Percentiles rank a stretch among this genome's conserved stretches.
Conservation (phyloP, 2,797 vertebrate species). For the Lutra lutra region DNA sequence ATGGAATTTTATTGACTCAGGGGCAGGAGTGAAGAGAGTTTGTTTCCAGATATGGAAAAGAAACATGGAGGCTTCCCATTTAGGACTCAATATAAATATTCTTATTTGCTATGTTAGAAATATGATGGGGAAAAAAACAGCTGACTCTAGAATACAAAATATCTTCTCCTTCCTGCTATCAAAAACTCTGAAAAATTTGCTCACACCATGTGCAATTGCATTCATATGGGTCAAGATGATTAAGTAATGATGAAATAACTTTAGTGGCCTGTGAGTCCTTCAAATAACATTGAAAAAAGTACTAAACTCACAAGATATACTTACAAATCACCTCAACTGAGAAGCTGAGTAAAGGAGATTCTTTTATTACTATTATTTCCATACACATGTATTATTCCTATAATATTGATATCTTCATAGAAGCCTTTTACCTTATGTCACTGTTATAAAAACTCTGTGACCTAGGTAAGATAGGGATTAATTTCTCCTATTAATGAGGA, state of each 20-base stretch:
- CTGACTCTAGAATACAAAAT: not conserved
- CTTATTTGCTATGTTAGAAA: constrained; percentile 2
- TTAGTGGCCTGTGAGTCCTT: not conserved
- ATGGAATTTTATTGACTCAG: not conserved
- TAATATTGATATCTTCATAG: not conserved
- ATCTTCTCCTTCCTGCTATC: not conserved
- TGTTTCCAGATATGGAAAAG: not conserved
- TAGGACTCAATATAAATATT: not conserved
- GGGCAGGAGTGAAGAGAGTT: not conserved
- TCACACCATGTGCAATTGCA: not conserved
- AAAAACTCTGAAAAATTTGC: not conserved
- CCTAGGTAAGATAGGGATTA: not conserved
- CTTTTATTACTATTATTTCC: not conserved
- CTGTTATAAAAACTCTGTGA: not conserved
- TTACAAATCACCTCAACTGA: not conserved
- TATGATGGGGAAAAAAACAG: not conserved
- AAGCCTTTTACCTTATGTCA: not conserved
- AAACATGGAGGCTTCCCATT: not conserved
- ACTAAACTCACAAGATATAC: not conserved
- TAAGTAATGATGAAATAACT: not conserved
- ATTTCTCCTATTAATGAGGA: not conserved
- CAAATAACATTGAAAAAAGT: not conserved
- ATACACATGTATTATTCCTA: not conserved
- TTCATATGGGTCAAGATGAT: not conserved
- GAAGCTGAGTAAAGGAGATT: not conserved